Percentiles rank a stretch among this genome's conserved stretches.
phyloP scores from a whole-genome alignment of 2,113 vertebrate genomes.

The Sardina pilchardus region DNA sequence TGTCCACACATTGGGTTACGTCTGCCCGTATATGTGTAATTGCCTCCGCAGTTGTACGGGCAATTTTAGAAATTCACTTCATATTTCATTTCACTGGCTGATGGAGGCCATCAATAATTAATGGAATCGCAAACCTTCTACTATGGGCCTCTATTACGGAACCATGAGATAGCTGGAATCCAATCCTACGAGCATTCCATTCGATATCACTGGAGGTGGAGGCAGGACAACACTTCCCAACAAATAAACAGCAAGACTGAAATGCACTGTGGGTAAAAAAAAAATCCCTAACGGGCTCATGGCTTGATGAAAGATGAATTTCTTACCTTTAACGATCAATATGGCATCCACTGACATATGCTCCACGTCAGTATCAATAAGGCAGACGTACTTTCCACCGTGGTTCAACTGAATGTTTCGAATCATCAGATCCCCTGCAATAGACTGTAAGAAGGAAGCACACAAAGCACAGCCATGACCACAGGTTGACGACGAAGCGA shows the following conservation, averaged over 20 bases:
- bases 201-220: background rate
- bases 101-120: slow-evolving; percentile 8
- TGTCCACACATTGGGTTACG: background rate
- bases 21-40: background rate
- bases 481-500: background rate
- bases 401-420: slow-evolving; percentile 93
- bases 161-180: background rate
- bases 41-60: background rate
- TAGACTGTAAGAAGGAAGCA: slow-evolving; percentile 67
- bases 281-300: background rate
- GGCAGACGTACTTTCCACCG: slow-evolving; percentile 87
- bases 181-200: background rate
- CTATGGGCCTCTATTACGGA: background rate
- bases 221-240: background rate
- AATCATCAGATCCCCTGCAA: slow-evolving; percentile 91
- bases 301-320: background rate
- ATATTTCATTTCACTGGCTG: slow-evolving; percentile 1
- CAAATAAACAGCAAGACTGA: background rate
- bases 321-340: slow-evolving; percentile 88
- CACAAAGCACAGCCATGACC: background rate
- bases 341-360: slow-evolving; percentile 86
- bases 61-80: background rate
- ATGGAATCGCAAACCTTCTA: background rate
- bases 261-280: background rate
- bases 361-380: slow-evolving; percentile 87